Base-by-base conservation (phyloP, 2,113 vertebrate genomes). In the Pipa parva region DNA sequence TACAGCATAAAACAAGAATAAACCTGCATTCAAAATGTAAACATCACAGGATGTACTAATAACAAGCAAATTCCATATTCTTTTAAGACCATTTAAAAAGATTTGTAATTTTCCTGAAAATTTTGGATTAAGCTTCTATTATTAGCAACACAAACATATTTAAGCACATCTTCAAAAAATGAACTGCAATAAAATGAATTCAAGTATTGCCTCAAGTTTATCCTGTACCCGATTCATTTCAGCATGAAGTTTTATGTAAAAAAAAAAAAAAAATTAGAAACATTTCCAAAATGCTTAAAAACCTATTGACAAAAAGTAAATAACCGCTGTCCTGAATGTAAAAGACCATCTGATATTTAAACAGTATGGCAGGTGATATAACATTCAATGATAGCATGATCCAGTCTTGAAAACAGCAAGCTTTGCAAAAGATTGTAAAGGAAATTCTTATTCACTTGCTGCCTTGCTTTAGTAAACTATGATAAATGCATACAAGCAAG, bases 11-110 rank as follows among this genome's bases (percentile, higher is more conserved):
- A 42, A 1, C 1, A 9, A 36, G 33, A 50, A 21, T 22, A 54
- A 63, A 25, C 20, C 17, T 51, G 20, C 4, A 24, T 21, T 20
- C 8, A 63, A 39, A 52, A 18, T 6, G 57, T 59, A 59, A 59
- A 59, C 57, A 42, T 28, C 46, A 54, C 29, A 9, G n/a, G 62
- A 1, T 39, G 1, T 20, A 11, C 7, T n/a, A 37, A 51, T 22
- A 24, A 24, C 7, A 50, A 24, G 18, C 22, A 50, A 21, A 50
- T 22, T 22, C 7, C 21, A 50, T 2, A 50, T 18, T 7, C 2
- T 22, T 22, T 24, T 36, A 4, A 11, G 33, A 42, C 33, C 1
- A 36, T 36, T 36, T 36, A 36, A 36, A 36, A 36, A 36, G 10
- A 11, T 36, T 36, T 36, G 8, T 36, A 31, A 31, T 31, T 31